Conservation (phyloP, 2,888 invertebrate species). For the Acronicta leporina region DNA sequence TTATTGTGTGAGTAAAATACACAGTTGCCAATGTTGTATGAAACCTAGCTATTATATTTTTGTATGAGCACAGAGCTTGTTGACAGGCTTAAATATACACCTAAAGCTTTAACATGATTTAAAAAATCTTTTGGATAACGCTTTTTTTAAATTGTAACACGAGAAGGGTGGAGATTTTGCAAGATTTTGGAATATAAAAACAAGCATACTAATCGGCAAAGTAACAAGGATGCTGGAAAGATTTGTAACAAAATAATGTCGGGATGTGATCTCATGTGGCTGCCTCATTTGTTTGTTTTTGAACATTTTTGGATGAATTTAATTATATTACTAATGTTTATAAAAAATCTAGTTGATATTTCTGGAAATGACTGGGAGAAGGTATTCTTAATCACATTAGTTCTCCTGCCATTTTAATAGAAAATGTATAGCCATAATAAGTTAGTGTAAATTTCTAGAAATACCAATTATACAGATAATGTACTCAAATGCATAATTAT, state of each 20-base stretch:
- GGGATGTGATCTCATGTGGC: slow-evolving; percentile 41
- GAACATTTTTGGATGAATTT: slow-evolving; percentile 40
- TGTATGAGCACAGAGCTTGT: slow-evolving; percentile 52
- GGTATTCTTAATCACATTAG: neutral
- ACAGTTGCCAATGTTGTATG: slow-evolving; percentile 35
- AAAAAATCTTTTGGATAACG: slow-evolving; percentile 41
- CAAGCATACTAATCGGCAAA: neutral
- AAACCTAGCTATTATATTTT: slow-evolving; percentile 29
- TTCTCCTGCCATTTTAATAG: slow-evolving; percentile 20
- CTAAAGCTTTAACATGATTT: slow-evolving; percentile 37
- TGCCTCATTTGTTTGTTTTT: slow-evolving; percentile 31
- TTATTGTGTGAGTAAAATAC: neutral
- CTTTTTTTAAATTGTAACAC: slow-evolving; percentile 29
- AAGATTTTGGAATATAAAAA: neutral
- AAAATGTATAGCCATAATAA: slow-evolving; percentile 16
- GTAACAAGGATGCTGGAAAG: neutral
- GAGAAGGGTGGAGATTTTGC: slow-evolving; percentile 2
- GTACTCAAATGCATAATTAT: slow-evolving; percentile 14
- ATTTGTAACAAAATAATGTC: slow-evolving; percentile 9
- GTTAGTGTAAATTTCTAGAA: neutral
- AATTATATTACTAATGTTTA: slow-evolving; percentile 28
- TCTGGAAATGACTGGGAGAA: neutral
- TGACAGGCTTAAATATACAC: slow-evolving; percentile 48
- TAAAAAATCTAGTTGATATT: slow-evolving; percentile 3
- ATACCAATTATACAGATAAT: slow-evolving; percentile 11